phyloP scores from a whole-genome alignment of 2,888 invertebrate genomes.

The Unio delphinus region DNA sequence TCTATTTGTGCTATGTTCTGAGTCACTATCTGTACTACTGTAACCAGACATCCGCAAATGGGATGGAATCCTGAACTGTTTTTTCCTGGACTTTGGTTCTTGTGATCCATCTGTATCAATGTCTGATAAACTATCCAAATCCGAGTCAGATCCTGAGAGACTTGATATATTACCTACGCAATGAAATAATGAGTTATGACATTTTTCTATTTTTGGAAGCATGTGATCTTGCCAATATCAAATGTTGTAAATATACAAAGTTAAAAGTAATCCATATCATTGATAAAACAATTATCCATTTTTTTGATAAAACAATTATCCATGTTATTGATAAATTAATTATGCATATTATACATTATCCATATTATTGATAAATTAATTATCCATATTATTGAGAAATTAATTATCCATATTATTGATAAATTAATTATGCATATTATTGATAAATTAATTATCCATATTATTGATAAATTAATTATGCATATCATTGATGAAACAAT shows the following conservation, averaged over 20 bases:
- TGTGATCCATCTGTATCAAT: constrained; percentile 7
- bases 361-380: too few relatives aligned
- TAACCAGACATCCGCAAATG: constrained; percentile 16
- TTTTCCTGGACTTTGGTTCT: constrained; percentile 11
- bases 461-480: too few relatives aligned
- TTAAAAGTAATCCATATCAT: neutral
- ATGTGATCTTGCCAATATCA: neutral
- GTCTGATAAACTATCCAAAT: constrained; percentile 38
- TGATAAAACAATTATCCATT: neutral
- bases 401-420: too few relatives aligned
- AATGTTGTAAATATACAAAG: neutral
- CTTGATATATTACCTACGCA: constrained; percentile 78
- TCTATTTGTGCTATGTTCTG: constrained; percentile 25
- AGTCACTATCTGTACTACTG: constrained; percentile 49
- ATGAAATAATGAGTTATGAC: neutral
- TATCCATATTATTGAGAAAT: too few relatives aligned
- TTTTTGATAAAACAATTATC: neutral
- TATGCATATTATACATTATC: too few relatives aligned
- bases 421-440: too few relatives aligned
- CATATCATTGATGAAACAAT: too few relatives aligned
- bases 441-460: too few relatives aligned
- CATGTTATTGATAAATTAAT: neutral
- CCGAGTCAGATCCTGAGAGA: constrained; percentile 78
- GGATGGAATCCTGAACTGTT: constrained; percentile 26
- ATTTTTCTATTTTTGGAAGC: too few relatives aligned